Base-by-base conservation (phyloP, 2,888 invertebrate species). In the Sinhomidia bicolor region DNA sequence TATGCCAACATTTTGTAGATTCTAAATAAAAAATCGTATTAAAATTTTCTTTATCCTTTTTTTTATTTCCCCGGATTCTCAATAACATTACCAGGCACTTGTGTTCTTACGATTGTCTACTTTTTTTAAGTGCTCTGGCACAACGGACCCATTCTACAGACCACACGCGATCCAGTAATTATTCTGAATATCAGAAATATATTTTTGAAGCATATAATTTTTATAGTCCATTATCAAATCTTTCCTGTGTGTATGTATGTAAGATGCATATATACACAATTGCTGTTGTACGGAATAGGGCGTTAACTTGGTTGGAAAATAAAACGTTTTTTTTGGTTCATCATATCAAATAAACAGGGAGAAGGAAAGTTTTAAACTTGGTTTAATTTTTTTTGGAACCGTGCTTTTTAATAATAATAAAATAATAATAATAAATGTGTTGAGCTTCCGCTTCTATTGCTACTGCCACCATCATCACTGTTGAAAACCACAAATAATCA, bases 91-190 rank as follows among this genome's bases (percentile, higher is more conserved):
- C 23, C 32, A 57, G 2, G 20, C 23, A 32, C n/a, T 32, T 36
- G 36, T 36, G 36, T 44, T 20, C 17, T 12, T 65, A 36, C n/a
- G 32, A 65, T 65, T 62, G 62, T 62, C 62, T 29, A 65, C n/a
- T 65, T 65, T 65, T 65, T 32, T 65, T 65, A 65, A 65, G 65
- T n/a, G 29, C 10, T n/a, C n/a, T 32, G 36, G 32, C 65, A 65
- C 65, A 65, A 32, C 36, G 65, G 65, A 62, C 29, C 5, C 60
- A n/a, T n/a, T n/a, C 12, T 60, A 60, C 65, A 65, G 65, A 89
- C 89, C 89, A 89, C 89, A 89, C 89, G 85, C 89, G 85, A 89
- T 89, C 54, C 26, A 23, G 60, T 85, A 89, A 89, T 89, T 89
- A 82, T 57, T 57, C 74, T 78, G 23, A 60, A 23, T 78, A 78